phyloP scores from a whole-genome alignment of 2,888 invertebrate species.

The Orthonevra nobilis region DNA sequence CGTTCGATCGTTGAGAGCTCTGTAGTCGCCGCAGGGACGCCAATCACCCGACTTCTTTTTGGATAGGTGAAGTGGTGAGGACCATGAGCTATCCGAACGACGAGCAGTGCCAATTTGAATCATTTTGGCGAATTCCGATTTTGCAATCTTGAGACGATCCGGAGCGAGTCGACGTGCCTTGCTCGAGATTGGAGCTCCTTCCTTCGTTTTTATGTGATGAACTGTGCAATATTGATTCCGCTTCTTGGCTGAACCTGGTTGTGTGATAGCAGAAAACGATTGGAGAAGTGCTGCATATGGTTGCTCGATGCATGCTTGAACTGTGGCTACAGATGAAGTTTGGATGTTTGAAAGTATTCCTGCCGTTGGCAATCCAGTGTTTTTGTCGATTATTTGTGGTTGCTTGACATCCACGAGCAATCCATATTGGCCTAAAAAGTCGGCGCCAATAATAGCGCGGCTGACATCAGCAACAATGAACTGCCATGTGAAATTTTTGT shows the following conservation, averaged over 20 bases:
- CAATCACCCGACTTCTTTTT: background rate
- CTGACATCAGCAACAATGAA: background rate
- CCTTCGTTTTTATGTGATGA: conserved; percentile 24
- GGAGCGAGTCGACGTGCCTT: conserved; percentile 8
- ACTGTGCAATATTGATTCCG: conserved; percentile 5
- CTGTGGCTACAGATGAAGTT: conserved; percentile 2
- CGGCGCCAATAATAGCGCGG: conserved; percentile 1
- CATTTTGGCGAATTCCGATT: conserved; percentile 9
- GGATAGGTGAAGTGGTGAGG: background rate
- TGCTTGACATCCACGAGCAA: conserved; percentile 7
- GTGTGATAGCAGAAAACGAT: background rate
- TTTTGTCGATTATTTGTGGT: conserved; percentile 1
- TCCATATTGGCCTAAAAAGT: conserved; percentile 25
- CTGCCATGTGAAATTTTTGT: background rate
- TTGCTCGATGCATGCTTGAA: background rate
- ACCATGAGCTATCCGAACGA: conserved; percentile 13
- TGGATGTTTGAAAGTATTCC: background rate
- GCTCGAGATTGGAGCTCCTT: conserved; percentile 1
- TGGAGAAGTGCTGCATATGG: conserved; percentile 12
- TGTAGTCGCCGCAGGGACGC: conserved; percentile 8
- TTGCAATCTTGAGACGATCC: conserved; percentile 1
- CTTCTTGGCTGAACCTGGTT: background rate
- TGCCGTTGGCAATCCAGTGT: background rate
- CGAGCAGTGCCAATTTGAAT: background rate
- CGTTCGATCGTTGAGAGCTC: conserved; percentile 66